Conservation (phyloP, 30 jellyfish, hydroid and myxozoan genomes). For the Aurelia aurita region DNA sequence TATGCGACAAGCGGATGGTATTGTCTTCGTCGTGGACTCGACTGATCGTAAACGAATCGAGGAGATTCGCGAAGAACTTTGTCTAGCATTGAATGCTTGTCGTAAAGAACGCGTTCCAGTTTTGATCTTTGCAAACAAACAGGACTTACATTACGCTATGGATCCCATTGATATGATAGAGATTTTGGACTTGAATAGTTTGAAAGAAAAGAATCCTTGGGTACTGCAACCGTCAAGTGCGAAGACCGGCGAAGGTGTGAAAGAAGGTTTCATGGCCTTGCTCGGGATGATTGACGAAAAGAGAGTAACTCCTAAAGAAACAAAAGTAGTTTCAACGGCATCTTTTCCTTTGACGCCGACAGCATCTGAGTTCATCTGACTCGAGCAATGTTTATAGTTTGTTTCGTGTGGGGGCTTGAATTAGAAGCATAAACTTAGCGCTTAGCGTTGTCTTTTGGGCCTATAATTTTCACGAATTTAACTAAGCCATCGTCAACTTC, state of each 20-base stretch:
- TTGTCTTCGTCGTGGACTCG: conserved; percentile 89
- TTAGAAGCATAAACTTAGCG: too few species aligned
- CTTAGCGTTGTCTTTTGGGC: too few species aligned
- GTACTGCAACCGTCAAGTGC: conserved; percentile 83
- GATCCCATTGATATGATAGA: conserved; percentile 75
- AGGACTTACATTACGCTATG: conserved; percentile 71
- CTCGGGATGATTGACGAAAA: conserved; percentile 74
- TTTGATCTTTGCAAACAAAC: conserved; percentile 88
- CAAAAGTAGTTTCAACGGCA: conserved; percentile 10
- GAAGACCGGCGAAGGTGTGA: conserved; percentile 86
- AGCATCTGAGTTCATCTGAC: conserved; percentile 57
- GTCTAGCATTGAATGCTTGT: conserved; percentile 42
- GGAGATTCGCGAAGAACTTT: conserved; percentile 83
- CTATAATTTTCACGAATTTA: too few species aligned
- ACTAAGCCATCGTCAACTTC: too few species aligned
- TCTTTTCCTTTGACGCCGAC: conserved; percentile 52
- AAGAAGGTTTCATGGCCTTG: conserved; percentile 69
- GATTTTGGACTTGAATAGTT: conserved; percentile 63
- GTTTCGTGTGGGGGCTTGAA: too few species aligned
- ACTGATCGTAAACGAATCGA: conserved; percentile 81
- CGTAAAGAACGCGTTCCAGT: conserved; percentile 88
- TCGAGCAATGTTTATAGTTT: too few species aligned
- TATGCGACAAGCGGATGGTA: conserved; percentile 93
- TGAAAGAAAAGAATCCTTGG: conserved; percentile 78
- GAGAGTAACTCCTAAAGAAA: conserved; percentile 35